Evolutionary conservation across 1,140 invertebrate genomes (phyloP), one percentile per base, ranked within the genome.

Genomic region (Macrobrachium nipponense): DNA sequence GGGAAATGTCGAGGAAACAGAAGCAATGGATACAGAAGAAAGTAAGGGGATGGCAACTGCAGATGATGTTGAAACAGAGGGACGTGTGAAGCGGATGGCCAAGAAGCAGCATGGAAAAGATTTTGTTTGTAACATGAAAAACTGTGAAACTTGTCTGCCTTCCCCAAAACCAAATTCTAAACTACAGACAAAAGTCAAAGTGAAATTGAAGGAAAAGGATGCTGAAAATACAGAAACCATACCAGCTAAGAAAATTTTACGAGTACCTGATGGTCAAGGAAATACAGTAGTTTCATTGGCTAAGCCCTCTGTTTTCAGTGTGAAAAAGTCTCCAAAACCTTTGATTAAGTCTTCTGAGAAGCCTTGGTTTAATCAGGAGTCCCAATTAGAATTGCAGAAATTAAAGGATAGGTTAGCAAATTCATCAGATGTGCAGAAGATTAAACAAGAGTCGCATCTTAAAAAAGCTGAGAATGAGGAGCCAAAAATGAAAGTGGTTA

Each of bases 41-140:
- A 51, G 43, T 18, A 76, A 15, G n/a, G 64, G 20, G 6, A 75
- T 43, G 27, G 43, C 3, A 58, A 20, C 23, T 62, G 58, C 62
- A 59, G 85, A 82, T 43, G 80, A 87, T 8, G 85, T 60, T 10
- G 85, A 81, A 64, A 78, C 72, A 12, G 80, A 82, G 43, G 80
- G 85, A 23, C 51, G 85, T 15, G 80, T 78, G 4, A 87, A 82
- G 61, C 72, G 85, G 5, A 76, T 82, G 79, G 73, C 72, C 7
- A 87, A 87, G 60, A 87, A 88, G 78, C 86, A 83, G 43, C 88
- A 89, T 70, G 88, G 86, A 8, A 89, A 89, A 58, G 88, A 89
- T 60, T 89, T 89, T 70, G 78, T 89, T 5, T 89, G 88, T 60
- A 89, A 82, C 23, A 87, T 87, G 76, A 89, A 89, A 80, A 79